Evolutionary conservation across 2,113 vertebrate genomes (phyloP), one percentile per base, ranked within the genome.

Genomic region (Pseudopipra pipra): DNA sequence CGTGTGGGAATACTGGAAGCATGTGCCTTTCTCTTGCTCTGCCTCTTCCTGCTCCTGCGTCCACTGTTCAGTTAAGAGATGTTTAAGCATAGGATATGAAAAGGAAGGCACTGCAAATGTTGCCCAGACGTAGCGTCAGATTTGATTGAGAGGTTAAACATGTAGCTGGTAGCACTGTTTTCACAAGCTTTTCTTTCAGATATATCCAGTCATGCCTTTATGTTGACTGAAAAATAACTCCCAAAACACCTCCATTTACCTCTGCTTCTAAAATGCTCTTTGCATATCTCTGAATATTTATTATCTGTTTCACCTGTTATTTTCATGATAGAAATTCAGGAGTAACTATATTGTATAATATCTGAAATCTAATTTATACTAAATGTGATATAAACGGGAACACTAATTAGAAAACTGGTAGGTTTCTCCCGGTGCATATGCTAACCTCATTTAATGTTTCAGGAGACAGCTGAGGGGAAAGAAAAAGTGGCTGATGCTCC

Each of bases 401-500:
- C 25, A 8, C 37, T 76, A 58, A 47, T 49, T 79, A 49, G 14
- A 67, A 89, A 80, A 74, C 21, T 18, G 25, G 5, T 83, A 47
- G 43, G 8, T 46, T 93, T 92, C 37, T 96, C 68, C 55, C 15
- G 23, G 15, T 80, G n/a, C 16, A 0, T 89, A 4, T 90, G 43
- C 68, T 93, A 95, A 85, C 80, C 21, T 67, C 28, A 47, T 58
- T 86, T 89, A 86, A 83, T 97, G 37, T 97, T 97, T 96, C 95
- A 97, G 95, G 63, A 94, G 58, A 52, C 75, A 85, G 9, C 46
- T 89, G 49, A 70, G 87, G 41, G 15, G 52, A 81, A 87, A 55
- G 82, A 90, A 80, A 49, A 78, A 90, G 30, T 27, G 13, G 4
- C 71, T 58, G 70, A 91, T 12, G 41, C 51, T 41, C 63, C 68